Evolutionary conservation across 2,888 invertebrate species (phyloP).

Genomic region (Drosophila anomalipes): DNA sequence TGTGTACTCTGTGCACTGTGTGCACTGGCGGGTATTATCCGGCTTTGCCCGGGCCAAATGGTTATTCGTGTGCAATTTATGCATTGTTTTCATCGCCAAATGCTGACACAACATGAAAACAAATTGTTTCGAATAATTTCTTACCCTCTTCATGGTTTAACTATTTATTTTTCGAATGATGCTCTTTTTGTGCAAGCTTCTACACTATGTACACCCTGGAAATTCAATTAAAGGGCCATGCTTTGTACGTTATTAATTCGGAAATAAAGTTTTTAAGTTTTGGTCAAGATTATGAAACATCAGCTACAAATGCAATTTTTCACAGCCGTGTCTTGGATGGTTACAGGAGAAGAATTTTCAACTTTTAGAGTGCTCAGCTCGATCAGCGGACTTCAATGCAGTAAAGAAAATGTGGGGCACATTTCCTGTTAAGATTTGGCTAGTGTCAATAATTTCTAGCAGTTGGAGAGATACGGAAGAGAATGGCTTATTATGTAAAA

Average conservation of each 20-base stretch:
- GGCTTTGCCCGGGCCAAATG: conserved; percentile 11
- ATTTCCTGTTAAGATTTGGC: neutral
- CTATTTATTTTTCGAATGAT: conserved; percentile 1
- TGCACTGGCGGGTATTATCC: neutral
- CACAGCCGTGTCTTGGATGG: neutral
- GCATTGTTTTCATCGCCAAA: conserved; percentile 2
- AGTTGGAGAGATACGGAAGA: neutral
- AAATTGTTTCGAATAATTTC: neutral
- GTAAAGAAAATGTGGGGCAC: neutral
- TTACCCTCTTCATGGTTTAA: neutral
- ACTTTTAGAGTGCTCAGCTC: neutral
- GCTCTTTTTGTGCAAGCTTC: neutral
- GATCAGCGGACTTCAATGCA: neutral
- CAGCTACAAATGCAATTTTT: neutral
- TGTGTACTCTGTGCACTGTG: conserved; percentile 1
- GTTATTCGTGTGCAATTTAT: neutral
- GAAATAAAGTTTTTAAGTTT: neutral
- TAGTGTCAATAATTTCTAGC: neutral
- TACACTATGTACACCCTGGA: neutral
- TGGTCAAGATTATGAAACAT: neutral
- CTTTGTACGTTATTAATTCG: neutral
- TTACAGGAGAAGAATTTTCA: neutral
- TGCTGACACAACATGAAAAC: conserved; percentile 3
- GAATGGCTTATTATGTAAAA: neutral
- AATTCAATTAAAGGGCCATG: neutral